Evolutionary conservation across 2,113 vertebrate genomes (phyloP), one percentile per base, ranked within the genome.

Genomic region (Neoarius graeffei): DNA sequence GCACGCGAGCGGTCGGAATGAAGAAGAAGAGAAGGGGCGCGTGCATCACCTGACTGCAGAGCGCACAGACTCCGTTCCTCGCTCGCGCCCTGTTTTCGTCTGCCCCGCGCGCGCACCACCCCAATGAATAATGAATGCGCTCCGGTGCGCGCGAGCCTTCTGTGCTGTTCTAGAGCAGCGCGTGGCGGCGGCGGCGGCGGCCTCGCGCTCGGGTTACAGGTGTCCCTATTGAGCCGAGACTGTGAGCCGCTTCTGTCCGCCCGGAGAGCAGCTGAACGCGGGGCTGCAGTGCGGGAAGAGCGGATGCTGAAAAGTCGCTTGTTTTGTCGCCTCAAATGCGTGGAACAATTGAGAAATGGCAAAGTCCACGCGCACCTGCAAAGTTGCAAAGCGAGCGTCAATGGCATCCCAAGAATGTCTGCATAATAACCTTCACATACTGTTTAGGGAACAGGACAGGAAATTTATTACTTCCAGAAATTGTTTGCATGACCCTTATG

Each of bases 101-200:
- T 80, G 69, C 30, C 54, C 30, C 60, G 25, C 66, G 60, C 62
- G 82, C 69, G 83, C 86, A 92, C 94, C 35, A 92, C 93, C 92
- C 91, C 71, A 79, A 90, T 95, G 93, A 96, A 96, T 96, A 96
- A 96, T 96, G 94, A 94, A 96, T 93, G 89, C 88, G 89, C 89
- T 59, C 59, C 27, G 88, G 89, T 87, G 91, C 89, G 90, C 91
- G 92, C 92, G 92, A 91, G 90, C 92, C 91, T 95, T 95, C 94
- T 94, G 91, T 93, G 91, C 88, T 87, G 90, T 94, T 95, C 94
- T 91, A 94, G 92, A 90, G 89, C 64, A 56, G 62, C 6, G 62
- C 7, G 48, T 54, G 62, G 94, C 93, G 94, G 94, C 92, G 94
- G 92, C 83, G 17, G 56, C n/a, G 35, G 83, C 85, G 91, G 88